Base-by-base conservation (phyloP, 2,113 vertebrate species). In the Oreochromis niloticus region DNA sequence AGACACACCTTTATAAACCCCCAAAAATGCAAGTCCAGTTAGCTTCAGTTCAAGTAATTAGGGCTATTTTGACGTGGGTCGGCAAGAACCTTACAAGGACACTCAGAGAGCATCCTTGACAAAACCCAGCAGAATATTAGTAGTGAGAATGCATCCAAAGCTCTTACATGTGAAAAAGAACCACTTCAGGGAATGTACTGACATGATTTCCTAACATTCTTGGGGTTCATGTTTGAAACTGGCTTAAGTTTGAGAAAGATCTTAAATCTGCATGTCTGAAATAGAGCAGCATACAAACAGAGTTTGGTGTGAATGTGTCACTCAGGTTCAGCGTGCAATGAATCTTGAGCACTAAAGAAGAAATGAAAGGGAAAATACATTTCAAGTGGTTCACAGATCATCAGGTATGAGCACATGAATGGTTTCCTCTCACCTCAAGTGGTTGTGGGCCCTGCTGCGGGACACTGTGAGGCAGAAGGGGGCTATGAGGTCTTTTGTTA, bases 391-490 rank as follows among this genome's bases (percentile, higher is more conserved):
- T 78, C 16, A 32, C 27, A 39, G 9, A 41, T 27, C n/a, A 73
- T 30, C 16, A 56, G 16, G 10, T 41, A 54, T 7, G 63, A 30
- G 16, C 9, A 61, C 6, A 16, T n/a, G 66, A 59, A 46, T 16
- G 9, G 6, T 13, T 16, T 30, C 56, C 13, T 66, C 55, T 87
- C 79, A 96, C 93, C 89, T 95, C 75, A 2, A 90, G 89, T n/a
- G 93, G 88, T 78, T 95, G 94, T 5, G 87, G 43, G 83, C 59
- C 80, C 17, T 92, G 90, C 39, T 85, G 93, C 32, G 93, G 82
- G 19, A 88, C 17, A 30, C 50, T 43, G 80, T 83, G 87, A 52
- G 85, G 12, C 3, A 75, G 84, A 14, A 36, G 61, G 52, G 94
- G 81, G 78, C 93, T 93, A 57, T 87, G 91, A 7, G 82, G 86